These are phyloP conservation scores for Montipora efflorescens DNA, from an alignment of 64 coral and sea anemone genomes.

Conservation along the genomic window DNA sequence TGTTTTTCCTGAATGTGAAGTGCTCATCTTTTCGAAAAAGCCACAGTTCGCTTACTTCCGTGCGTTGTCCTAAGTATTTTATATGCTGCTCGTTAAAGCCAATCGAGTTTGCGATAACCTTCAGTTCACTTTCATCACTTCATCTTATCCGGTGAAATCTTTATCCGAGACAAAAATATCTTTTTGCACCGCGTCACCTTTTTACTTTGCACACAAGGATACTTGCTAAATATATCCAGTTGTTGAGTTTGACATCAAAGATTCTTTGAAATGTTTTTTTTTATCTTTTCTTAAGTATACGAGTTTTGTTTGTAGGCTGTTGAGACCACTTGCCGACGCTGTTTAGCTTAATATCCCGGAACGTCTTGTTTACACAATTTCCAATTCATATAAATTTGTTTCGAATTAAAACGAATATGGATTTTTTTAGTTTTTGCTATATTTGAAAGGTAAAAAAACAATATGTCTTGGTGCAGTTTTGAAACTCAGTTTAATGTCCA, in stretches of 20 bases:
- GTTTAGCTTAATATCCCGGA: background rate
- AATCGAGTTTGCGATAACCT: background rate
- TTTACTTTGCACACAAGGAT: too few species aligned
- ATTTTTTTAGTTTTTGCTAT: background rate
- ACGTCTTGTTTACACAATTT: background rate
- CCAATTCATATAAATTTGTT: background rate
- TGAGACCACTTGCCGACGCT: background rate
- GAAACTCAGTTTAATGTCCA: too few species aligned
- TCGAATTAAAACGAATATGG: background rate
- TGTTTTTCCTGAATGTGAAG: background rate
- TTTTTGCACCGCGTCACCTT: background rate
- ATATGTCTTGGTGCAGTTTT: too few species aligned
- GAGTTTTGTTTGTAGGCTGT: background rate
- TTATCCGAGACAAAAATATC: background rate
- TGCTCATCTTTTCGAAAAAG: constrained; percentile 1
- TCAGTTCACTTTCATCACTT: background rate
- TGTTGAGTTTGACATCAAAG: background rate
- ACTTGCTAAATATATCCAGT: background rate
- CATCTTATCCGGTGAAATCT: background rate
- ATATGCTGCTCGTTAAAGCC: background rate
- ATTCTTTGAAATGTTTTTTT: background rate
- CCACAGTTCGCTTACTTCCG: background rate
- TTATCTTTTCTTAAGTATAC: too few species aligned
- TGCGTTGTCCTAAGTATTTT: background rate
- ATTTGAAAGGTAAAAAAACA: background rate